Base-by-base conservation (phyloP, 2,888 invertebrate species). In the Philopedon plagiatum region DNA sequence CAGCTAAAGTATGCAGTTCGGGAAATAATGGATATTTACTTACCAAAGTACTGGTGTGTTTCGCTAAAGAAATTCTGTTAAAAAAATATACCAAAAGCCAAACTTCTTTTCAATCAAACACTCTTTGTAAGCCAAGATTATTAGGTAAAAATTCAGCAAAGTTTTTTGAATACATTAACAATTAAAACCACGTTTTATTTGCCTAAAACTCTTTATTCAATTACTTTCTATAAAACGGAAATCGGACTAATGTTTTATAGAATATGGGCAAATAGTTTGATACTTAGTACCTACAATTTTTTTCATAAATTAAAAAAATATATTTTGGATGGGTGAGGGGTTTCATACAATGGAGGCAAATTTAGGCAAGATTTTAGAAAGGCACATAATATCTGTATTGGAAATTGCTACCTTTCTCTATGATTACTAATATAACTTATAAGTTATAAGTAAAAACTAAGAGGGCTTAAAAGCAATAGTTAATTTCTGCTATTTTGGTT, bases 51-150 rank as follows among this genome's bases (percentile, higher is more conserved):
- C 23, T 26, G 29, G 41, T 21, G 7, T 9, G 21, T 60, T 41
- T 11, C 13, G 39, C 39, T 37, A 60, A 44, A 60, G 26, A 60
- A 58, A 34, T 37, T 60, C 60, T 26, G 23, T 58, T 58, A 39
- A 39, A 41, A 41, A 37, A 58, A 41, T 26, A 21, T 11, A 11
- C 11, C 1, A 11, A 23, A 26, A 51, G 51, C 26, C 26, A 51
- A 51, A 5, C 9, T 13, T 13, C 15, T 13, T 21, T 54, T 11
- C 19, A 19, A 19, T 9, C 21, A 23, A 3, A 58, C 41, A 15
- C 44, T 23, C 37, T 21, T n/a, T 44, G 18, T n/a, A 34, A 41
- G 57, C 32, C 46, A 32, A 69, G 54, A 63, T 63, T 70, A 63
- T 63, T 63, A 70, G 46, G 63, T 64, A 26, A 46, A 46, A 46